Base-by-base conservation (phyloP, 2,888 invertebrate species). In the Aporophyla nigra region DNA sequence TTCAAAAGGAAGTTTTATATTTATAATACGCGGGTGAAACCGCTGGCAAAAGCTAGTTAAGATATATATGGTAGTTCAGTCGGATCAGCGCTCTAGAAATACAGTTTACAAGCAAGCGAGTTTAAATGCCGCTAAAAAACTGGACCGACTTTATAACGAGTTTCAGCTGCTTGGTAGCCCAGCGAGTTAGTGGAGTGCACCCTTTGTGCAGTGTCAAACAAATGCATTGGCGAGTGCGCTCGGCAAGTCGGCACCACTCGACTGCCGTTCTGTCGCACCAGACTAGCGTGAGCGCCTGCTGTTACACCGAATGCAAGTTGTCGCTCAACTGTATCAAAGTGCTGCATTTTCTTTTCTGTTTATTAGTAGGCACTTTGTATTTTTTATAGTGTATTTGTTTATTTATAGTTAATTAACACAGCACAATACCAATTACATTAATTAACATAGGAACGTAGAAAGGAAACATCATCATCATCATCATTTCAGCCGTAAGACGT, bases 201-300 rank as follows among this genome's bases (percentile, higher is more conserved):
- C 76, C 84, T 87, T 85, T 86, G 84, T 90, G 78, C 71, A 51
- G 76, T 68, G 69, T 75, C 82, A 83, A 86, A 86, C 86, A 87
- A 90, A 90, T 89, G 88, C 84, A 86, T 77, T 76, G 74, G 76
- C 67, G 78, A 88, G 87, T 83, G 84, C 76, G 73, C 83, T 83
- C 71, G 71, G 71, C 49, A 33, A 65, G 71, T 69, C 75, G 43
- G 56, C 71, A 59, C 59, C 58, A 86, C 83, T 86, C 69, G 51
- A 75, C 87, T 65, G 49, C n/a, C 24, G 51, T 65, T 51, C 33
- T 53, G n/a, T 27, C 74, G 79, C 59, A 33, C 7, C 58, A 63
- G 7, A 53, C 51, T 46, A 16, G 59, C n/a, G 21, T 66, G n/a
- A 59, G 69, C 71, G 67, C 82, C 82, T 82, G 63, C 67, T 46